A percentile compares a stretch with the other conserved stretches of the same genome.
Conservation (phyloP, 2,888 invertebrate species). For the Leucoma salicis region DNA sequence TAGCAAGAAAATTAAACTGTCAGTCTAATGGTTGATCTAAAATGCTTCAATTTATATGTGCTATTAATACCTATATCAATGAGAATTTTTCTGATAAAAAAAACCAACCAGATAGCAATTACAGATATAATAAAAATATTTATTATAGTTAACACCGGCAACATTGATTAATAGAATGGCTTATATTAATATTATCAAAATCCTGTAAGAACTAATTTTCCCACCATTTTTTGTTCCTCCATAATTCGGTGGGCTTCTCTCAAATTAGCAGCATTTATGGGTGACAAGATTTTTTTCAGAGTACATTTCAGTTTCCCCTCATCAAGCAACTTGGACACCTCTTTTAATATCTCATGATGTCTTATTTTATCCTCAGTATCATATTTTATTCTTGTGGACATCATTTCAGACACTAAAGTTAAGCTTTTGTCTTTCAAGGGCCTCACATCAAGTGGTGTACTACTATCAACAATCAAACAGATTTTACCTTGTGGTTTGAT, state of each 20-base stretch:
- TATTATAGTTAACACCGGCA: too few species aligned
- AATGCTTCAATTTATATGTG: too few species aligned
- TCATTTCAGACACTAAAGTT: slow-evolving; percentile 63
- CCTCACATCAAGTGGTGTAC: slow-evolving; percentile 54
- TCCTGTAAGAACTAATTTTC: slow-evolving; percentile 56
- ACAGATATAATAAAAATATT: too few species aligned
- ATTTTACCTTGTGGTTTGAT: slow-evolving; percentile 70
- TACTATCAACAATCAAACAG: slow-evolving; percentile 66
- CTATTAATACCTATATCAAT: too few species aligned
- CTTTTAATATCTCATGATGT: slow-evolving; percentile 55
- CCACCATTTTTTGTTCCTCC: slow-evolving; percentile 60
- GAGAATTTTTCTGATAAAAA: too few species aligned
- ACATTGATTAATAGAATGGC: too few species aligned
- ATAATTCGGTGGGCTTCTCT: slow-evolving; percentile 62
- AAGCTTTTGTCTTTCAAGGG: slow-evolving; percentile 67
- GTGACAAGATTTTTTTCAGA: slow-evolving; percentile 55
- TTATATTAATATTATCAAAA: not conserved
- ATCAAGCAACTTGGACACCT: slow-evolving; percentile 58
- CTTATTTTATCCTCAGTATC: slow-evolving; percentile 61
- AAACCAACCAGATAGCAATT: too few species aligned
- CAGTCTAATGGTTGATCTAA: too few species aligned
- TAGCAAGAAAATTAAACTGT: too few species aligned
- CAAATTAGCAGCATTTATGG: slow-evolving; percentile 67
- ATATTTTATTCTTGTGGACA: slow-evolving; percentile 64
- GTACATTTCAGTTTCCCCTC: slow-evolving; percentile 56